Base-by-base conservation (phyloP, 2,113 vertebrate genomes). In the Columbina picui region DNA sequence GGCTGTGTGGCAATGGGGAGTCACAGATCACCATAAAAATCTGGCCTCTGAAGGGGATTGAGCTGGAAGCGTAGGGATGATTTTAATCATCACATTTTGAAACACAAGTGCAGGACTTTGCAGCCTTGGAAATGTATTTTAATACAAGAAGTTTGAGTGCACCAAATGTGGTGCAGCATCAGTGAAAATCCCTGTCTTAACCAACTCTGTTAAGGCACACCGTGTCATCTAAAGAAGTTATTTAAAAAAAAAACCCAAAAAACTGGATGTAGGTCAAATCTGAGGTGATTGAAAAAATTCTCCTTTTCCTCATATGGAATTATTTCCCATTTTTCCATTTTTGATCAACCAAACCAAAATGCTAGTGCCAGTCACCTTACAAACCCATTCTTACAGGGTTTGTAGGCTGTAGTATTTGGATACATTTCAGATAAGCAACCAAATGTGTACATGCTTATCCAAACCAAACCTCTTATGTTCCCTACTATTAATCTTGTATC, bases 391-490 rank as follows among this genome's bases (percentile, higher is more conserved):
- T 67, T 63, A 59, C 7, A 90, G 1, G 0, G 5, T 29, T 92
- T 96, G 63, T 59, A 84, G 60, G 34, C 32, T 83, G 19, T 23
- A 43, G 61, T 65, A 26, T 85, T 68, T 45, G 39, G 70, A 61
- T 65, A 36, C 20, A 53, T 88, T 87, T 87, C 90, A 91, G 47
- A 94, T 70, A 90, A 93, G 60, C 38, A 75, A 71, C 6, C 32
- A 78, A 63, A 25, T 5, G 5, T 75, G 29, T 60, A 15, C 34
- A 39, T 71, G 45, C 43, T 93, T 96, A 86, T 85, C 38, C 68
- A 94, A 84, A 70, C 18, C 71, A 86, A 93, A 87, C 29, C 38
- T 79, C 79, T 92, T 88, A 89, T 7, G 4, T 34, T 80, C 17
- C 18, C 32, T 67, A 12, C 41, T 86, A 59, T 77, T 67, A 77